These are phyloP conservation scores for Clinocottus analis DNA, from an alignment of 2,113 vertebrate genomes.

Conservation along the genomic window DNA sequence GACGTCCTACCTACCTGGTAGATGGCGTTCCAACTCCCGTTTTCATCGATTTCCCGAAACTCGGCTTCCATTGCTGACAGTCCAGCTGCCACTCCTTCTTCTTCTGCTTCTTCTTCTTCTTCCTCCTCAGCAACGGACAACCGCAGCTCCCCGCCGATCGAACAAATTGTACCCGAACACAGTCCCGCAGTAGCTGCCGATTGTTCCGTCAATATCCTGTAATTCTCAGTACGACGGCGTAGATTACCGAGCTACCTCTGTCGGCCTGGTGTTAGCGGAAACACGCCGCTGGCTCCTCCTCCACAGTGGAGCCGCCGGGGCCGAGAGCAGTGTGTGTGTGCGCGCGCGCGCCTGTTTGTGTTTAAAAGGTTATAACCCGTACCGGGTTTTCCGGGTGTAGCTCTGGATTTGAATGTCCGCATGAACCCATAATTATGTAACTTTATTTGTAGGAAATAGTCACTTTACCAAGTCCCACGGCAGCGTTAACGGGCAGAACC, in stretches of 20 bases:
- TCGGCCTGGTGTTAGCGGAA: constrained; percentile 82
- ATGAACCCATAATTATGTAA: background rate
- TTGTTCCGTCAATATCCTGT: constrained; percentile 29
- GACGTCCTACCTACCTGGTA: constrained; percentile 90
- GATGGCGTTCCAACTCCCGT: constrained; percentile 89
- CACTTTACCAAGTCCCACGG: constrained; percentile 42
- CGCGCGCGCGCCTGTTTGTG: background rate
- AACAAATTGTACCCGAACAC: background rate
- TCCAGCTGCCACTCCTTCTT: constrained; percentile 65
- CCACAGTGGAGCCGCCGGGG: constrained; percentile 64
- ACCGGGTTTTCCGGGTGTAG: background rate
- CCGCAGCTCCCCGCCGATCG: constrained; percentile 4
- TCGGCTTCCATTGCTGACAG: constrained; percentile 89
- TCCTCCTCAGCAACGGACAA: background rate
- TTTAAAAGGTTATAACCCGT: background rate
- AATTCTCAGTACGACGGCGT: constrained; percentile 49
- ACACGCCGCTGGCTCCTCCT: constrained; percentile 83
- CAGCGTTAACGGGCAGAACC: constrained; percentile 4
- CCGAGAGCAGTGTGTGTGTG: background rate
- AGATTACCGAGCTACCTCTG: constrained; percentile 65
- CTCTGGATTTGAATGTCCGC: background rate
- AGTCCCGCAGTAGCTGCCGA: constrained; percentile 26
- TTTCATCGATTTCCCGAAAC: constrained; percentile 93
- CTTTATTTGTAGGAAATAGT: background rate
- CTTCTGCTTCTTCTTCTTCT: constrained; percentile 1